Conservation (phyloP, 2,888 invertebrate genomes). For the Dolichopus griseipennis region DNA sequence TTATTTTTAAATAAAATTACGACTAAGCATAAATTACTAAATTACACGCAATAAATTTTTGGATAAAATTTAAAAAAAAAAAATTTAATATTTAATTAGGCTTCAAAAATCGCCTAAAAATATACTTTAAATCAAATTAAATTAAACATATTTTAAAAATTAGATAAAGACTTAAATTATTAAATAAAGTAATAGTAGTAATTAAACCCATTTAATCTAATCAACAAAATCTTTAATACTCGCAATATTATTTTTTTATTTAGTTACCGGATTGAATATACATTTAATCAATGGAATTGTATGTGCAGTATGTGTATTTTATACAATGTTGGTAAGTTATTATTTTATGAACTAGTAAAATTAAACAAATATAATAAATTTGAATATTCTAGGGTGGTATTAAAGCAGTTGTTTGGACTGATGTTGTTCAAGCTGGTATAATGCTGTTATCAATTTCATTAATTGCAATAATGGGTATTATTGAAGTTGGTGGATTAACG, state of each 20-base stretch:
- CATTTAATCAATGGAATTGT: constrained; percentile 45
- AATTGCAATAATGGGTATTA: constrained; percentile 31
- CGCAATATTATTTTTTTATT: background rate
- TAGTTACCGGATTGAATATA: constrained; percentile 46
- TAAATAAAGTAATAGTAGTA: too few relatives aligned
- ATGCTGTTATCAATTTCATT: constrained; percentile 31
- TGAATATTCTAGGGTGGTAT: constrained; percentile 30
- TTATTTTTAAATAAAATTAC: too few relatives aligned
- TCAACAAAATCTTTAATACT: too few relatives aligned
- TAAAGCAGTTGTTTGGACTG: constrained; percentile 41
- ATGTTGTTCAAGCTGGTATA: constrained; percentile 33
- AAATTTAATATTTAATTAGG: too few relatives aligned
- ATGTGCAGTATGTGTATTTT: constrained; percentile 46
- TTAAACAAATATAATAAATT: background rate
- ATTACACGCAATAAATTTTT: too few relatives aligned
- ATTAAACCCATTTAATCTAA: too few relatives aligned
- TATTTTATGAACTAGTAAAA: background rate
- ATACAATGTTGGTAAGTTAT: constrained; percentile 46
- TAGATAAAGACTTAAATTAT: too few relatives aligned
- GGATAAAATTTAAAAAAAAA: too few relatives aligned
- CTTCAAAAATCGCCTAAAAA: too few relatives aligned
- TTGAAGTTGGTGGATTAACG: constrained; percentile 31
- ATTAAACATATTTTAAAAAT: too few relatives aligned
- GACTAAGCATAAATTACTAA: too few relatives aligned
- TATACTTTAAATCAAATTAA: too few relatives aligned